Evolutionary conservation across 2,113 vertebrate genomes (phyloP).

Genomic region (Pimephales promelas): DNA sequence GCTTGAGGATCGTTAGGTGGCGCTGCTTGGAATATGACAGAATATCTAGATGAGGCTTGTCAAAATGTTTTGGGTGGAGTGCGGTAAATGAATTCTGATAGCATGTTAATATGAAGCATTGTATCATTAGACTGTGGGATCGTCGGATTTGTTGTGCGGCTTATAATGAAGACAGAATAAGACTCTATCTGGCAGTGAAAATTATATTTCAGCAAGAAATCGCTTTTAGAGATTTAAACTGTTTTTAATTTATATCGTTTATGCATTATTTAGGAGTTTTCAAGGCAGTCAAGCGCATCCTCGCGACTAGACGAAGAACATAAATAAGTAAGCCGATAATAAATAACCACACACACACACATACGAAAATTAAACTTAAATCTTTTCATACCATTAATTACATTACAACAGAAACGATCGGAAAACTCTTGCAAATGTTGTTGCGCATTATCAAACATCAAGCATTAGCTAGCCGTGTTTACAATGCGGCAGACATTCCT

Average conservation of each 20-base stretch:
- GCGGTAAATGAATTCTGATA: constrained; percentile 28
- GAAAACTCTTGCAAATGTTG: constrained; percentile 26
- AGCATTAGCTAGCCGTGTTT: constrained; percentile 54
- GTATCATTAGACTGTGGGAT: constrained; percentile 25
- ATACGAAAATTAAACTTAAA: not conserved
- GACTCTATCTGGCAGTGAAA: constrained; percentile 22
- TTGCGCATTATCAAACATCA: constrained; percentile 51
- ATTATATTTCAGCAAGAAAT: constrained; percentile 31
- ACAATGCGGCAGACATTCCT: constrained; percentile 54
- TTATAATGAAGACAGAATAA: constrained; percentile 39
- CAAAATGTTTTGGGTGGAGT: constrained; percentile 38
- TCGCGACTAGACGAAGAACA: not conserved
- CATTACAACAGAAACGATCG: constrained; percentile 23
- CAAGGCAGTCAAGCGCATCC: not conserved
- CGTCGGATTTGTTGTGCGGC: constrained; percentile 14
- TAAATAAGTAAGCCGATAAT: constrained; percentile 20
- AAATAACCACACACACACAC: constrained; percentile 11
- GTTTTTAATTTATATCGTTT: constrained; percentile 23
- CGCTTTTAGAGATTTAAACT: constrained; percentile 15
- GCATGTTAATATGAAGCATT: constrained; percentile 30
- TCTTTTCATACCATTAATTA: constrained; percentile 30
- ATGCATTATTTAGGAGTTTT: constrained; percentile 25
- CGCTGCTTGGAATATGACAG: constrained; percentile 26
- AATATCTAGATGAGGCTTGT: constrained; percentile 39
- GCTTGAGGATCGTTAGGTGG: constrained; percentile 56